Evolutionary conservation across 2,888 invertebrate species (phyloP).

Genomic region (Harpalus rubripes): DNA sequence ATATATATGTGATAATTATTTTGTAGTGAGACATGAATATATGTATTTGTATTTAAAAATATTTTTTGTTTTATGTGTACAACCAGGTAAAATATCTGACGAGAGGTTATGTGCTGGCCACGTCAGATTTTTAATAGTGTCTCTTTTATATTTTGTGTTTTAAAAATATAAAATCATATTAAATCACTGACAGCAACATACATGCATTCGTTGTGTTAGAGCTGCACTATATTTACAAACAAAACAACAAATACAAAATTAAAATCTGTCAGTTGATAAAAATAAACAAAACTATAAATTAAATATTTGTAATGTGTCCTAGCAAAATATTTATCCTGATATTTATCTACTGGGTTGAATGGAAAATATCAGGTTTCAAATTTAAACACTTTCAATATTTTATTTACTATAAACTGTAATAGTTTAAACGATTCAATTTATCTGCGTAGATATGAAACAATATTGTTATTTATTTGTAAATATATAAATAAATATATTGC

Average conservation of each 20-base stretch:
- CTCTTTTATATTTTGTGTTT: not conserved
- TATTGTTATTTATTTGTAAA: no score
- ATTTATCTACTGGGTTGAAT: not conserved
- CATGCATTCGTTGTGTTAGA: not conserved
- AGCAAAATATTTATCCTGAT: conserved; percentile 23
- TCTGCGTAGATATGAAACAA: no score
- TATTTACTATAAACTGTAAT: no score
- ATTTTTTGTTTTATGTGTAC: no score
- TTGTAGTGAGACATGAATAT: no score
- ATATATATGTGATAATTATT: no score
- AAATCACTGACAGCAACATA: not conserved
- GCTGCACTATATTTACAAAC: not conserved
- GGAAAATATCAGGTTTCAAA: not conserved
- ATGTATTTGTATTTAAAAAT: no score
- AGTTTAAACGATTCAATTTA: no score
- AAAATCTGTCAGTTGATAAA: conserved; percentile 35
- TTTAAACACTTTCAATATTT: no score
- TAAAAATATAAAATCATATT: not conserved
- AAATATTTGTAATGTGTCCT: not conserved
- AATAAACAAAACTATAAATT: conserved; percentile 48
- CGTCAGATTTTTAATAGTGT: no score
- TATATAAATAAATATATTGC: not conserved
- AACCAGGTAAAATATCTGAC: no score
- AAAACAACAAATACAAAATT: conserved; percentile 27
- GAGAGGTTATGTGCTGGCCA: no score